Evolutionary conservation across 2,888 invertebrate species (phyloP).

Genomic region (Diachrysia chrysitis): DNA sequence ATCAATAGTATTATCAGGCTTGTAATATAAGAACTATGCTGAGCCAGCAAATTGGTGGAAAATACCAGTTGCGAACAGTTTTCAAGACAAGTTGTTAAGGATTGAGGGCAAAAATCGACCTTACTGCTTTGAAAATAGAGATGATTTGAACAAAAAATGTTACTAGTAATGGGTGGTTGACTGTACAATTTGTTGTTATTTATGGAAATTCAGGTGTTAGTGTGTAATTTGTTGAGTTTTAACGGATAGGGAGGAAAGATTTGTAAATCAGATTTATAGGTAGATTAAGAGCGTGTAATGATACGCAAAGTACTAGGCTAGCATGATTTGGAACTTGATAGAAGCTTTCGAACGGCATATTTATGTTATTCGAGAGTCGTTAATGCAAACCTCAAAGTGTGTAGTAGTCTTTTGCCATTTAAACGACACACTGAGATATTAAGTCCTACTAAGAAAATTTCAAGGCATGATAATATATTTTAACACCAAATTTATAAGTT

Average conservation of each 20-base stretch:
- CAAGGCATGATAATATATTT: too few relatives aligned
- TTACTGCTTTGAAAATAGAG: background rate
- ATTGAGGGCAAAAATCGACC: background rate
- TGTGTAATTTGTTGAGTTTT: background rate
- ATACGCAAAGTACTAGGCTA: background rate
- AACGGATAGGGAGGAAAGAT: background rate
- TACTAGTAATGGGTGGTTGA: background rate
- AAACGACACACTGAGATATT: too few relatives aligned
- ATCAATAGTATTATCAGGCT: too few relatives aligned
- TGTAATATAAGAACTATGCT: slow-evolving; percentile 26
- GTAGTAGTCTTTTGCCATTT: too few relatives aligned
- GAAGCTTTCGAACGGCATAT: too few relatives aligned
- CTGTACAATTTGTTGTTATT: slow-evolving; percentile 2
- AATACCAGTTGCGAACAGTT: slow-evolving; percentile 56
- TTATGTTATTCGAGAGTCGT: too few relatives aligned
- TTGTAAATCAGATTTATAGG: slow-evolving; percentile 6
- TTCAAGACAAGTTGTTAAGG: slow-evolving; percentile 36
- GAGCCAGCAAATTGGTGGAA: slow-evolving; percentile 63
- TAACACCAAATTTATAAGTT: background rate
- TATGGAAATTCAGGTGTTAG: slow-evolving; percentile 5
- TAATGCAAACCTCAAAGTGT: too few relatives aligned
- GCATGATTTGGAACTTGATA: background rate
- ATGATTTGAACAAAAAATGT: background rate
- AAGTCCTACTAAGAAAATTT: too few relatives aligned
- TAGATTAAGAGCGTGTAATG: background rate